Evolutionary conservation across 1,140 invertebrate species (phyloP).

Genomic region (Zaprionus gabonicus): DNA sequence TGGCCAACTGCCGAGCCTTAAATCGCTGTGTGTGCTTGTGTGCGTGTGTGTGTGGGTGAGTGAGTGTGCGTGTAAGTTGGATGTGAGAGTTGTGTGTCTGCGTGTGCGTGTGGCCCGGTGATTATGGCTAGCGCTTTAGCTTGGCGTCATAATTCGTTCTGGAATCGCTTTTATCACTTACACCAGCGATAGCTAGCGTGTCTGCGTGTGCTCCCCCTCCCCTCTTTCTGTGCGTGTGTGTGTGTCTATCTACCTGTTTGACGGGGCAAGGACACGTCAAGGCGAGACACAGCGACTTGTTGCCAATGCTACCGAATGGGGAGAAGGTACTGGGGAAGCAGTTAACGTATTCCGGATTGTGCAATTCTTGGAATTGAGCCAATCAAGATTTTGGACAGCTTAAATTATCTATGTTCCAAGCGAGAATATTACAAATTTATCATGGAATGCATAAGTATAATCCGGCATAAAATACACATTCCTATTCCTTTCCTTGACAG

Average conservation of each 20-base stretch:
- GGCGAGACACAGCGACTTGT: slow-evolving; percentile 32
- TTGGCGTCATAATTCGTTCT: slow-evolving; percentile 48
- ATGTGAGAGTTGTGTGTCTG: slow-evolving; percentile 9
- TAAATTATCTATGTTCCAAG: slow-evolving; percentile 4
- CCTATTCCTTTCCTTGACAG: not conserved
- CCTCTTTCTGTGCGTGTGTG: not conserved
- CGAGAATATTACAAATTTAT: slow-evolving; percentile 4
- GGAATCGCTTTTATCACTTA: slow-evolving; percentile 53
- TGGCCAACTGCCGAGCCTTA: slow-evolving; percentile 36
- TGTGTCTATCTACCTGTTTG: slow-evolving; percentile 8
- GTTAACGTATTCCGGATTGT: slow-evolving; percentile 2
- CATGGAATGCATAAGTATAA: slow-evolving; percentile 1
- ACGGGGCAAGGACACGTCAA: slow-evolving; percentile 30
- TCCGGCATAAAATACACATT: not conserved
- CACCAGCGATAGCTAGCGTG: slow-evolving; percentile 26
- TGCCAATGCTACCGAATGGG: slow-evolving; percentile 18
- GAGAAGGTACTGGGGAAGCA: not conserved
- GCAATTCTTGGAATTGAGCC: slow-evolving; percentile 25
- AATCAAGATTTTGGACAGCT: slow-evolving; percentile 18
- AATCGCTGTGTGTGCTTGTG: not conserved
- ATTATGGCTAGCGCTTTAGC: slow-evolving; percentile 46
- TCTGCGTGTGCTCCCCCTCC: not conserved
- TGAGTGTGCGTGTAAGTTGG: slow-evolving; percentile 11
- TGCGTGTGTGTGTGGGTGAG: slow-evolving; percentile 4
- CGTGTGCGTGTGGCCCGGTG: slow-evolving; percentile 38